Conservation (phyloP, 2,113 vertebrate genomes). For the Gallinago jamesoni region DNA sequence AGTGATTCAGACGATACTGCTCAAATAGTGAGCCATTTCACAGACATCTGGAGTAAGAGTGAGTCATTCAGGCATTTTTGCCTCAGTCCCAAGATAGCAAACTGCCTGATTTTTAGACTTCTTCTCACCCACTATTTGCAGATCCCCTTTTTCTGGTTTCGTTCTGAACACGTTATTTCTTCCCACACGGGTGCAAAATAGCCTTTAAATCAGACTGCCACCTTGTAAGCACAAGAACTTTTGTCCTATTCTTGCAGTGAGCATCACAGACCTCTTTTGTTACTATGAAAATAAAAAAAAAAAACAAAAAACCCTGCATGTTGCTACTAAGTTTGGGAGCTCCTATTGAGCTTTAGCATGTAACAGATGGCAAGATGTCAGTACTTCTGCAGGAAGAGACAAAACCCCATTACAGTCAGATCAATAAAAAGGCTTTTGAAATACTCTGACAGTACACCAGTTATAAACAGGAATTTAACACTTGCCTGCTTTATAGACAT, state of each 20-base stretch:
- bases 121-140: not conserved
- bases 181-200: not conserved
- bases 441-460: not conserved
- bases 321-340: not conserved
- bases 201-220: not conserved
- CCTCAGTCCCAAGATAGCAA: constrained; percentile 20
- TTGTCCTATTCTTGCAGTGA: not conserved
- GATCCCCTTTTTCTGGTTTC: constrained; percentile 53
- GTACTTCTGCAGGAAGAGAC: not conserved
- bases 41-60: constrained; percentile 51
- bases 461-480: not conserved
- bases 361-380: not conserved
- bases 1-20: constrained; percentile 45
- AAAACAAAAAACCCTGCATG: not conserved
- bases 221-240: not conserved
- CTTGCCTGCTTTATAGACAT: not conserved
- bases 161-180: not conserved
- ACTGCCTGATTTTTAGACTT: not conserved
- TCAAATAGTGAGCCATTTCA: constrained; percentile 47
- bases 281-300: not conserved
- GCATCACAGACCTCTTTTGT: not conserved
- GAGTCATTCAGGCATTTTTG: constrained; percentile 55
- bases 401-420: not conserved
- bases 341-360: not conserved
- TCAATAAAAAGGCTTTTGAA: not conserved